Evolutionary conservation across 1,140 invertebrate genomes (phyloP).

Genomic region (Magallana angulata): DNA sequence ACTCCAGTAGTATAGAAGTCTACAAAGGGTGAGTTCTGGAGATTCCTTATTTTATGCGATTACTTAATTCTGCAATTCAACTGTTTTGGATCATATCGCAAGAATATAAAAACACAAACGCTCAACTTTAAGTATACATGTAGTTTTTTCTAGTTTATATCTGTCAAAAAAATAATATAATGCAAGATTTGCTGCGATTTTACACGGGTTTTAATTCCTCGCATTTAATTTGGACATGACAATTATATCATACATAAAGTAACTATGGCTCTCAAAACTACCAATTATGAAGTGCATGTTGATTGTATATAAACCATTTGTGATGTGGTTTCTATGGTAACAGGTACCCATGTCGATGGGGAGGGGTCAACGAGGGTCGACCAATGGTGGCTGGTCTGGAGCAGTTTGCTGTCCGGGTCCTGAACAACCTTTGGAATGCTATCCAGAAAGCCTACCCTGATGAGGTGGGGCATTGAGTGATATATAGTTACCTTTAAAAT

Average conservation of each 20-base stretch:
- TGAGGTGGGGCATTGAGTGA: conserved; percentile 63
- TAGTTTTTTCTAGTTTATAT: no score
- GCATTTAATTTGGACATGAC: no score
- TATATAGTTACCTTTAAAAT: no score
- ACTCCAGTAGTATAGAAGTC: conserved; percentile 75
- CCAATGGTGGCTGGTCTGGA: conserved; percentile 78
- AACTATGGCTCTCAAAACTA: background rate
- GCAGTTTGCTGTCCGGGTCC: conserved; percentile 76
- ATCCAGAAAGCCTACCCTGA: conserved; percentile 75
- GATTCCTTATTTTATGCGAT: background rate
- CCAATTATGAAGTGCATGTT: background rate
- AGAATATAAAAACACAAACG: no score
- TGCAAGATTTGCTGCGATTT: no score
- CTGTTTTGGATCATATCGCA: no score
- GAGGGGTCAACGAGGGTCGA: conserved; percentile 76
- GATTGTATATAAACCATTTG: background rate
- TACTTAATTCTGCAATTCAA: no score
- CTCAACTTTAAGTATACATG: no score
- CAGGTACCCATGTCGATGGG: conserved; percentile 80
- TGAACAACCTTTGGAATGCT: conserved; percentile 78
- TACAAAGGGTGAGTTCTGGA: conserved; percentile 74
- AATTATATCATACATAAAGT: no score
- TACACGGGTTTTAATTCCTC: no score
- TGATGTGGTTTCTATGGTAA: conserved; percentile 42
- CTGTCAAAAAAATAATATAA: no score